Evolutionary conservation across 2,888 invertebrate genomes (phyloP), one percentile per base, ranked within the genome.

Genomic region (Oligia latruncula): DNA sequence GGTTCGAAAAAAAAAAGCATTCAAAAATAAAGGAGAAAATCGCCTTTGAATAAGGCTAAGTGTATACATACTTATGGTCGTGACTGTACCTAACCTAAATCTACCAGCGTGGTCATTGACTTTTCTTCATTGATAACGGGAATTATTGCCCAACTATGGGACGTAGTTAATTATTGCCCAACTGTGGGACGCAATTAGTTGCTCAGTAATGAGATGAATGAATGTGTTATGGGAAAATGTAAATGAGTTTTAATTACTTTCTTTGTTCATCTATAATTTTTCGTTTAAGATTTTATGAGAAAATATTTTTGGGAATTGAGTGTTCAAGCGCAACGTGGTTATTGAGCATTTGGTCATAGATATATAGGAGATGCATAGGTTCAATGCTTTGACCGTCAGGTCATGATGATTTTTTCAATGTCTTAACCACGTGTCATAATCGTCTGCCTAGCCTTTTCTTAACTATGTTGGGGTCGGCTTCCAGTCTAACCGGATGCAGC

Each of bases 121-220:
- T 79, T 77, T 55, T 46, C 60, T 60, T 79, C 60, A 74, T 70
- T 71, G 64, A 62, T 89, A 89, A 87, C 88, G 78, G 89, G 72
- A 84, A 23, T n/a, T 0, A 23, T 82, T 81, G 80, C 77, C 83
- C 76, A 87, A 77, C 80, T 64, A 64, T 87, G 84, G 79, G 87
- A 72, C n/a, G 71, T 29, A 62, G n/a, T 67, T 58, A 82, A 17
- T 15, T 2, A 20, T 79, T 77, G 80, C 79, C 88, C 80, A 87
- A 75, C 78, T 60, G 29, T 86, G 71, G 77, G 77, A 72, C 40
- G 71, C 17, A 62, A 49, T 76, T 65, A 74, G 74, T 75, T 70
- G 64, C 64, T 20, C n/a, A n/a, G 40, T 74, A 84, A 87, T 76
- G 55, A 87, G 74, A 67, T 72, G 72, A 49, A 52, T 65, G 49